Conservation (phyloP, 2,888 invertebrate species). For the Catocala fraxini region DNA sequence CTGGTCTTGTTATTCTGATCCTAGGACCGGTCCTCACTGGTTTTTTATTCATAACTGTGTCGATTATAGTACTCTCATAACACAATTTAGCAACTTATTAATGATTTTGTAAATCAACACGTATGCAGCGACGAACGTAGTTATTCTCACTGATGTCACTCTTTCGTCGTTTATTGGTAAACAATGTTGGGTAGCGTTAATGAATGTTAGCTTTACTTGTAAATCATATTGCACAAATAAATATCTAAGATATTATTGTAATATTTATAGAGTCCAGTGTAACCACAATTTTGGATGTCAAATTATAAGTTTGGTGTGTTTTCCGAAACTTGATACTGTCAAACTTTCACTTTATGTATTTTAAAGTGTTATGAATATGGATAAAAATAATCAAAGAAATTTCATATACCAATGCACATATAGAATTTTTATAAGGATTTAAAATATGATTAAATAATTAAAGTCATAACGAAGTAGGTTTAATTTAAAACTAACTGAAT, state of each 20-base stretch:
- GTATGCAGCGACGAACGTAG: slow-evolving; percentile 50
- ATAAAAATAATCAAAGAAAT: slow-evolving; percentile 17
- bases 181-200: neutral
- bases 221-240: slow-evolving; percentile 35
- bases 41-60: slow-evolving; percentile 79
- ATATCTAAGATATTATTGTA: slow-evolving; percentile 30
- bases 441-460: too few species aligned
- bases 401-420: neutral
- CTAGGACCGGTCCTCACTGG: slow-evolving; percentile 73
- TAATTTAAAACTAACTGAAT: too few species aligned
- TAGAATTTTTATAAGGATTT: neutral
- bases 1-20: slow-evolving; percentile 75
- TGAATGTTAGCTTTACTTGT: slow-evolving; percentile 18
- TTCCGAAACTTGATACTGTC: slow-evolving; percentile 28
- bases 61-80: slow-evolving; percentile 39
- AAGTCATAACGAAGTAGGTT: too few species aligned
- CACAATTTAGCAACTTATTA: slow-evolving; percentile 31
- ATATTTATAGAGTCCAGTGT: slow-evolving; percentile 42
- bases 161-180: slow-evolving; percentile 3
- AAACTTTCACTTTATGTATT: slow-evolving; percentile 42
- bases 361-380: neutral
- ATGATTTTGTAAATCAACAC: slow-evolving; percentile 50
- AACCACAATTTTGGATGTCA: slow-evolving; percentile 46
- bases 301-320: slow-evolving; percentile 49
- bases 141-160: slow-evolving; percentile 18